Base-by-base conservation (phyloP, 2,113 vertebrate species). In the Chionis minor region DNA sequence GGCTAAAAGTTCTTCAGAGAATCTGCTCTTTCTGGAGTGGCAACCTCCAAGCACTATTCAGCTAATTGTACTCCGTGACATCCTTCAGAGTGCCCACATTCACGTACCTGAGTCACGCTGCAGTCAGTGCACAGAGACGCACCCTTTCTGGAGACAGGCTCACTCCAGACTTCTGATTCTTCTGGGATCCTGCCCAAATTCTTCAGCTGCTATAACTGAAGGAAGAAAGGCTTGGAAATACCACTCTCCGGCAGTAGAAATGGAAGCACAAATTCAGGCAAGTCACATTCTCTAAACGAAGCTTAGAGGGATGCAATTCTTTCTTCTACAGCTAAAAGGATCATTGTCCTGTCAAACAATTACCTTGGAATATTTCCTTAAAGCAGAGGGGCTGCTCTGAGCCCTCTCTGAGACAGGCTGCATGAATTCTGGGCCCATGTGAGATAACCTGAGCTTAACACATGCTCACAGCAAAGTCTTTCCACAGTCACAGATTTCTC, bases 21-120 rank as follows among this genome's bases (percentile, higher is more conserved):
- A 71, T 35, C 15, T n/a, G 16, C 33, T 44, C 47, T 58, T 75
- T 65, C 38, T 72, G 61, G 30, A 87, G 9, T 3, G 5, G n/a
- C 21, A 71, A 0, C 5, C 49, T 38, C 49, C 0, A 0, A 94
- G 83, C 44, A 47, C 5, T 30, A 72, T 26, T 4, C 71, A 44
- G 32, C 4, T n/a, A 7, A 5, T 1, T 7, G 32, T 13, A 30
- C 47, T 13, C 61, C 49, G 6, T 1, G 11, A 19, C 4, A 19
- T 1, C 38, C 20, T 45, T 17, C 10, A 17, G 35, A 67, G 35
- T 22, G 6, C 16, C n/a, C 27, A 28, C 26, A 9, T 16, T 5
- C 14, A 11, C 2, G 0, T 19, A 17, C 15, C 24, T 3, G 18
- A 44, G 47, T 5, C 52, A 42, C 7, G 19, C 24, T 79, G 70